Percentiles rank a stretch among this genome's conserved stretches.
Conservation (phyloP, 2,797 vertebrate species). For the Perodicticus potto region DNA sequence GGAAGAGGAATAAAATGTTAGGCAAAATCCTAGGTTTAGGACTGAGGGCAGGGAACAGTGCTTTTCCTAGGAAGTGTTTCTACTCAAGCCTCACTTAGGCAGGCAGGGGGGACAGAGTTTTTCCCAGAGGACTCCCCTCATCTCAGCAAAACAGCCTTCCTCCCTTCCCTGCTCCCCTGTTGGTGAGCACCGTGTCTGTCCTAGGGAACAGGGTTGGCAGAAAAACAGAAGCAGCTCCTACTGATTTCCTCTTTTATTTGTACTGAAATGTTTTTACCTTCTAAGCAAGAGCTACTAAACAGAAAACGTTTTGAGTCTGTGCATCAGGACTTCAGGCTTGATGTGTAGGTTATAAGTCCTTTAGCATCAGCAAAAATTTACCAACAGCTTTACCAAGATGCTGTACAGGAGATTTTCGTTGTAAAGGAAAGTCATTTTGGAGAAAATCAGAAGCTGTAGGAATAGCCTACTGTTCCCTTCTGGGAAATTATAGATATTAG, state of each 20-base stretch:
- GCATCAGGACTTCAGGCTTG: not conserved
- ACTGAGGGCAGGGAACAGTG: not conserved
- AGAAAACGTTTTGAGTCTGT: not conserved
- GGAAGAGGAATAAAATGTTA: not conserved
- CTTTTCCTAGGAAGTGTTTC: not conserved
- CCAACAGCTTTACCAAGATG: not conserved
- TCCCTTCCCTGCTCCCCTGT: accelerated
- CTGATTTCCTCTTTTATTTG: not conserved
- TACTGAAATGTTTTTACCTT: not conserved
- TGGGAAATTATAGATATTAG: constrained; percentile 49
- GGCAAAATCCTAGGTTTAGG: not conserved
- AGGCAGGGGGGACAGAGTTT: not conserved
- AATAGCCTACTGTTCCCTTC: not conserved
- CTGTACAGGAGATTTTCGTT: not conserved
- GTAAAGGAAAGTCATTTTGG: constrained; percentile 43
- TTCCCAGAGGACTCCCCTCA: not conserved
- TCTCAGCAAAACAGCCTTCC: not conserved
- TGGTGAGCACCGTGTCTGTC: not conserved
- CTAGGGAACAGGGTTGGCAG: not conserved
- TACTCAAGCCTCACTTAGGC: not conserved
- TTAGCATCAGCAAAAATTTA: not conserved
- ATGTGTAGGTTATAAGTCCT: not conserved
- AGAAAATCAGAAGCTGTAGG: not conserved
- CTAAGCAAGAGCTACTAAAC: not conserved
- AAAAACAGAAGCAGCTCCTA: not conserved